phyloP scores from a whole-genome alignment of 1,140 invertebrate genomes.

The Berghia stephanieae region DNA sequence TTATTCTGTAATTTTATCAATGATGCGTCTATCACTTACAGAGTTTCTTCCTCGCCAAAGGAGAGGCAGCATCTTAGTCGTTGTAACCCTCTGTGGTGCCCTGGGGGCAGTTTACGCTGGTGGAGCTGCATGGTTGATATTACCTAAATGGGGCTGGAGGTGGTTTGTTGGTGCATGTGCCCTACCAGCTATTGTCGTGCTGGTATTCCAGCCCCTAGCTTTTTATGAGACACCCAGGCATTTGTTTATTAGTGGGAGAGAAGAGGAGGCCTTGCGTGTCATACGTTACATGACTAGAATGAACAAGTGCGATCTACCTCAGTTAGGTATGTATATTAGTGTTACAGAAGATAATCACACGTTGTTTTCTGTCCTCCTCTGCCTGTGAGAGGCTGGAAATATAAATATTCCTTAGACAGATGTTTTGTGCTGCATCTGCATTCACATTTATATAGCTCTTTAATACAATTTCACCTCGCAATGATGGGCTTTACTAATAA shows the following conservation, averaged over 20 bases:
- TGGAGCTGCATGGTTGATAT: constrained; percentile 53
- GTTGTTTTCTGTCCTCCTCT: neutral
- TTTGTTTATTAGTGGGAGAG: constrained; percentile 48
- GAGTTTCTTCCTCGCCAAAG: constrained; percentile 56
- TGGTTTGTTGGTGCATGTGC: constrained; percentile 55
- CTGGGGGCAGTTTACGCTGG: constrained; percentile 52
- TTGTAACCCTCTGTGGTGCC: constrained; percentile 58
- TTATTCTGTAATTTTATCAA: constrained; percentile 11
- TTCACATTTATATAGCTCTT: no score
- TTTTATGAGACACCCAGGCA: constrained; percentile 55
- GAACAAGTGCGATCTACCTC: constrained; percentile 41
- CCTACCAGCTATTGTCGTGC: constrained; percentile 44
- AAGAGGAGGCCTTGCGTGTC: constrained; percentile 40
- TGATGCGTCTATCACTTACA: constrained; percentile 33
- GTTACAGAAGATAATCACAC: neutral
- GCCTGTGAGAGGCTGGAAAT: no score
- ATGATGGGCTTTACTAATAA: no score
- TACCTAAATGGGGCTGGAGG: constrained; percentile 52
- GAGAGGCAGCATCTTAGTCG: constrained; percentile 53
- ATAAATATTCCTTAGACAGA: no score
- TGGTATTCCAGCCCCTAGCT: constrained; percentile 40
- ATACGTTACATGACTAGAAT: constrained; percentile 46
- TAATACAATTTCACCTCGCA: no score
- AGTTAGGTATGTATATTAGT: neutral
- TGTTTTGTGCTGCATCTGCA: no score